These are phyloP conservation scores for Masticophis lateralis DNA, from an alignment of 2,797 vertebrate species.

Conservation along the genomic window DNA sequence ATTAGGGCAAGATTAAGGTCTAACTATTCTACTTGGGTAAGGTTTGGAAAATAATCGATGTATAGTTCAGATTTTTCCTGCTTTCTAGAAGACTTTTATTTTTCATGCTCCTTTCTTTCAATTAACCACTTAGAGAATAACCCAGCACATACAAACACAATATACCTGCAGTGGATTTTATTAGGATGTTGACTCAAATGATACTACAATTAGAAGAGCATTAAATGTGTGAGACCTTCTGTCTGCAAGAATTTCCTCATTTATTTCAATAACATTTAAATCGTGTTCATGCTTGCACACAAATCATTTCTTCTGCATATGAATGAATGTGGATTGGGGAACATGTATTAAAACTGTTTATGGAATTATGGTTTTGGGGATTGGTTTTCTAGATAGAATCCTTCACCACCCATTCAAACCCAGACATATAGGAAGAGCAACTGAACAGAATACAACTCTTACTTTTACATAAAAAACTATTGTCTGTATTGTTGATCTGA, in stretches of 20 bases:
- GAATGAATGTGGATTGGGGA: neutral
- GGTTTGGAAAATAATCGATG: conserved; percentile 49
- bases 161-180: neutral
- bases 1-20: conserved; percentile 52
- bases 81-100: conserved; percentile 27
- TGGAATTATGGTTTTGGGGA: neutral
- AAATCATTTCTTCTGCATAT: neutral
- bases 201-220: neutral
- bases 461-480: neutral
- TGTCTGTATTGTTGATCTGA: neutral
- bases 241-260: neutral
- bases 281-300: neutral
- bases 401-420: neutral
- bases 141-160: neutral
- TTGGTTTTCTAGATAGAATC: neutral
- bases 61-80: conserved; percentile 28
- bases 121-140: conserved; percentile 1
- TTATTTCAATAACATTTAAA: neutral
- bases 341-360: neutral
- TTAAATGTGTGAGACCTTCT: neutral
- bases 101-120: conserved; percentile 25
- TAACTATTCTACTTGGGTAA: conserved; percentile 36
- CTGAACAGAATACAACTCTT: neutral
- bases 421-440: neutral
- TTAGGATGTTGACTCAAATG: neutral